These are phyloP conservation scores for Sinhomidia bicolor DNA, from an alignment of 2,888 invertebrate species.

Conservation along the genomic window DNA sequence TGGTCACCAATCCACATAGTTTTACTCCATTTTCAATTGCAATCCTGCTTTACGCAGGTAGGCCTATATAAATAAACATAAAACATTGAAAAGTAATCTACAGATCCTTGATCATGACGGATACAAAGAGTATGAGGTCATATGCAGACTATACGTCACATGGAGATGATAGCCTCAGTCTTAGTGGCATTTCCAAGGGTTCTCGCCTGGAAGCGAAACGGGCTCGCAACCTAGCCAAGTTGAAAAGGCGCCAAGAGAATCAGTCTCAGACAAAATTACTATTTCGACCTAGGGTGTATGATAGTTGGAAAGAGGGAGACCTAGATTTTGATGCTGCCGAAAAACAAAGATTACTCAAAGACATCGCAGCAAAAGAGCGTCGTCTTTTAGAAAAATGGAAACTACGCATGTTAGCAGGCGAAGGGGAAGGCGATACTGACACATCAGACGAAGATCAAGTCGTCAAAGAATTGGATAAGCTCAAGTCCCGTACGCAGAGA, in stretches of 20 bases:
- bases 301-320: conserved; percentile 68
- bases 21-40: too few species aligned
- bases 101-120: neutral
- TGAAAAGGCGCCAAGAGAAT: conserved; percentile 33
- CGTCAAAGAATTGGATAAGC: conserved; percentile 23
- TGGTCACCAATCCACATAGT: too few species aligned
- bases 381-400: conserved; percentile 10
- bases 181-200: neutral
- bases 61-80: too few species aligned
- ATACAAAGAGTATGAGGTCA: neutral
- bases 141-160: neutral
- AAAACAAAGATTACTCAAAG: conserved; percentile 41
- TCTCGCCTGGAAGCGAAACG: neutral
- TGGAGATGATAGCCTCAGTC: neutral
- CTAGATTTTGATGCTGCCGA: conserved; percentile 60
- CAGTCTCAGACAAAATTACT: conserved; percentile 45
- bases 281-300: conserved; percentile 64
- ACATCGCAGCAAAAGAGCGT: conserved; percentile 54
- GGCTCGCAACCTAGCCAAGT: conserved; percentile 8
- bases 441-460: conserved; percentile 43
- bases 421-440: conserved; percentile 2
- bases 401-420: conserved; percentile 1
- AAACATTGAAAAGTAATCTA: too few species aligned
- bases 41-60: too few species aligned
- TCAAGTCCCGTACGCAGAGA: conserved; percentile 61